A percentile compares a stretch with the other conserved stretches of the same genome.
Conservation (phyloP, 2,113 vertebrate species). For the Edolisoma coerulescens region DNA sequence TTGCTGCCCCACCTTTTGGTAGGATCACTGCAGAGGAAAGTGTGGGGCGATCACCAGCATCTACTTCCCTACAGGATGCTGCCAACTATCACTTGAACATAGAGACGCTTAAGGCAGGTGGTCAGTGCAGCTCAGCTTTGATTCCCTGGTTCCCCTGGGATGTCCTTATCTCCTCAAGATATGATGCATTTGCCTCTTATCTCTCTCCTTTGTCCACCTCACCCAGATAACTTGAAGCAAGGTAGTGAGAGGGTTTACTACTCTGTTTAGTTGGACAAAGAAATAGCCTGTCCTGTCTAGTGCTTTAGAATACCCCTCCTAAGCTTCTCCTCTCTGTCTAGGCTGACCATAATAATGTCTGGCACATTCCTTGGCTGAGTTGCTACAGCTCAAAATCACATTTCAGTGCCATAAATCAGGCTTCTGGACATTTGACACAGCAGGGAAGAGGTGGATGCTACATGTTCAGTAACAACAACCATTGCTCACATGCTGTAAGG, state of each 20-base stretch:
- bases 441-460: background rate
- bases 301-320: background rate
- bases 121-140: background rate
- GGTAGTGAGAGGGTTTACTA: background rate
- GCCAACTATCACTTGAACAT: background rate
- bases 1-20: background rate
- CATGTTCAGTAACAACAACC: background rate
- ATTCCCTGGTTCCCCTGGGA: background rate
- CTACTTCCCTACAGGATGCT: background rate
- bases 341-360: fast-evolving
- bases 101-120: background rate
- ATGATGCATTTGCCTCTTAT: background rate
- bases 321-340: background rate
- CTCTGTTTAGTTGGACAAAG: background rate
- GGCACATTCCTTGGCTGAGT: background rate
- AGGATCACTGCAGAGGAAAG: background rate
- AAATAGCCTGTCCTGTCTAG: background rate
- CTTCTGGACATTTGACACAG: background rate
- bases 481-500: background rate
- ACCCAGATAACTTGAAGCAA: background rate
- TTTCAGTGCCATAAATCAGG: background rate
- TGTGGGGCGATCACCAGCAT: background rate
- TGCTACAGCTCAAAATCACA: background rate
- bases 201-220: background rate
- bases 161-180: background rate